Conservation (phyloP, 2,888 invertebrate genomes). For the Pristionchus fissidentatus region DNA sequence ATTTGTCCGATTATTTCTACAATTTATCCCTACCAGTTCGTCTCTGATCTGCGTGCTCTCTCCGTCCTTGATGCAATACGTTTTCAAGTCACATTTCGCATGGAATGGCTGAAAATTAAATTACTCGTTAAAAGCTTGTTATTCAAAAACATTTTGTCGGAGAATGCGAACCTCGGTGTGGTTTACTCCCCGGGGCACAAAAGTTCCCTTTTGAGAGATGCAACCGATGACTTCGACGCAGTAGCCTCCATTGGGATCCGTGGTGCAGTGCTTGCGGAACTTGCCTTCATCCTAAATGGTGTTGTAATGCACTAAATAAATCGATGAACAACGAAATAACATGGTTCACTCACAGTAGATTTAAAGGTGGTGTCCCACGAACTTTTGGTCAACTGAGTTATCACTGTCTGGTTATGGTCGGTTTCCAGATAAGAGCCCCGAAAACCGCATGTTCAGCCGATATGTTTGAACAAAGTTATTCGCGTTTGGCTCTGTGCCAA, state of each 20-base stretch:
- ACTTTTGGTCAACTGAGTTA: no score
- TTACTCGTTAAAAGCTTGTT: neutral
- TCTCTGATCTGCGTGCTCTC: no score
- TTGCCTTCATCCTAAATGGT: neutral
- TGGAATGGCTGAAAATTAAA: neutral
- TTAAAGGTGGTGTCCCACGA: no score
- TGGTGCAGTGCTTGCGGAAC: slow-evolving; percentile 2
- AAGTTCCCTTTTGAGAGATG: neutral
- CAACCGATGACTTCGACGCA: neutral
- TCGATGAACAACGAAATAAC: neutral
- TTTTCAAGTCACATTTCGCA: neutral
- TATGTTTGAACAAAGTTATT: no score
- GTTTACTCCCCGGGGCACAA: neutral
- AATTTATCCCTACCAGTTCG: no score
- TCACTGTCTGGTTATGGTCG: no score
- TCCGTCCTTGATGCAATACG: neutral
- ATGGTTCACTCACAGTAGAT: no score
- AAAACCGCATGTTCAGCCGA: no score
- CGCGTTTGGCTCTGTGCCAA: no score
- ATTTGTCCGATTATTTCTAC: no score
- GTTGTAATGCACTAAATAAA: neutral
- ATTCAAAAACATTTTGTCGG: neutral
- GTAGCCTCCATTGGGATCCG: neutral
- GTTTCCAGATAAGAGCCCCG: no score
- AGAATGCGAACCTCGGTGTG: neutral